These are phyloP conservation scores for Podarcis muralis DNA, from an alignment of 2,113 vertebrate species.

Conservation along the genomic window DNA sequence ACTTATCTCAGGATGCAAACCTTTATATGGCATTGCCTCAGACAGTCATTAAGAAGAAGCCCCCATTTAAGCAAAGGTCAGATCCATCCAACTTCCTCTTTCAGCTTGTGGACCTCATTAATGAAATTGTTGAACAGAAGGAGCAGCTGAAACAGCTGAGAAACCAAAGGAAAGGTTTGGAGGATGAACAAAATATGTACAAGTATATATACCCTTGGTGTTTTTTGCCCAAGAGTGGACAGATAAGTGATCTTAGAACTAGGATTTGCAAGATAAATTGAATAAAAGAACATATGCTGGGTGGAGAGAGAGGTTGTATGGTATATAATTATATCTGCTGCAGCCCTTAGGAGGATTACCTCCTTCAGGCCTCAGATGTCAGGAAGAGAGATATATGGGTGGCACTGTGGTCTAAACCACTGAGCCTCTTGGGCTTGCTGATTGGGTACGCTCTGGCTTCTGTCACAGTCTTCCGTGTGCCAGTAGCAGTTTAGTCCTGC, in stretches of 20 bases:
- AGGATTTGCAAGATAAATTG: neutral
- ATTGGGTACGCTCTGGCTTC: too few relatives aligned
- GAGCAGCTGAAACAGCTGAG: neutral
- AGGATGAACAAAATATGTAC: neutral
- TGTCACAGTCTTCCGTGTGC: too few relatives aligned
- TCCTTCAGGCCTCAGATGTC: neutral
- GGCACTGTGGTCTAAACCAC: too few relatives aligned
- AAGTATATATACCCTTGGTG: too few relatives aligned
- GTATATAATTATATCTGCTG: neutral
- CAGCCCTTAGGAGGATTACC: neutral
- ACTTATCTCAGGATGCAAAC: too few relatives aligned
- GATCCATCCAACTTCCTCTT: neutral
- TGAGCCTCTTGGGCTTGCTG: too few relatives aligned
- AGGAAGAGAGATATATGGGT: neutral
- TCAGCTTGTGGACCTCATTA: neutral
- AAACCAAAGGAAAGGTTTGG: neutral
- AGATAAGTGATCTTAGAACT: neutral
- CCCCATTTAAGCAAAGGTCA: neutral
- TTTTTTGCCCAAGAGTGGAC: neutral
- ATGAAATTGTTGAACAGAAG: neutral
- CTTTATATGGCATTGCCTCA: neutral
- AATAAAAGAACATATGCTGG: neutral
- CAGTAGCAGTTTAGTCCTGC: too few relatives aligned
- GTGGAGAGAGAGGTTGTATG: neutral
- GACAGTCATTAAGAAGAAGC: neutral